phyloP scores from a whole-genome alignment of 2,797 vertebrate species.

The Fistularia tabacaria region DNA sequence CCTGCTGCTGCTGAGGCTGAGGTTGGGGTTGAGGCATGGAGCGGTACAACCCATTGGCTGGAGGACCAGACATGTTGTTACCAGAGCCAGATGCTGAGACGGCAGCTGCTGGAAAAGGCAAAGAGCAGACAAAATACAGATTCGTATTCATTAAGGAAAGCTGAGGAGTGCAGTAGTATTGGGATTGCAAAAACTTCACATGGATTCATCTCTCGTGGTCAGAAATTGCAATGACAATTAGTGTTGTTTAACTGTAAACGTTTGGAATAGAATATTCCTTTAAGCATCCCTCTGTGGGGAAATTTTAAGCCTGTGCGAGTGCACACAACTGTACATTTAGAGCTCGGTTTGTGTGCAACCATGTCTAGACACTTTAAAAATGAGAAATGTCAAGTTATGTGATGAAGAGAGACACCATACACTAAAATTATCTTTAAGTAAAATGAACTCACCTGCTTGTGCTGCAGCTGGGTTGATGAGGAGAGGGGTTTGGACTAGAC shows the following conservation, averaged over 20 bases:
- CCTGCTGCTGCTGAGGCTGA: constrained; percentile 83
- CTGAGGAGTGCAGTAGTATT: no score
- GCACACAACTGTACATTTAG: no score
- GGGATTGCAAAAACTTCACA: background rate
- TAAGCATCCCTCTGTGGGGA: no score
- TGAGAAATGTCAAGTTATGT: no score
- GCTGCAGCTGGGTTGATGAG: constrained; percentile 94
- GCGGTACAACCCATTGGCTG: constrained; percentile 89
- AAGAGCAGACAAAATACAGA: background rate
- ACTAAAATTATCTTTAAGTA: background rate
- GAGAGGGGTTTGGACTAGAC: constrained; percentile 92
- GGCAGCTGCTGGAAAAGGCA: constrained; percentile 72
- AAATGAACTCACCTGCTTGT: constrained; percentile 83
- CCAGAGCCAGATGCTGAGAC: constrained; percentile 89
- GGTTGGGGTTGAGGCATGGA: constrained; percentile 86
- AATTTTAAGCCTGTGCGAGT: no score
- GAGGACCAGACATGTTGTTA: constrained; percentile 87
- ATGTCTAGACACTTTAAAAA: background rate
- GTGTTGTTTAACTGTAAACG: background rate
- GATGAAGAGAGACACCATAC: background rate
- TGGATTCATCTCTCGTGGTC: background rate
- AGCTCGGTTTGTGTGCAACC: background rate
- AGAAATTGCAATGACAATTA: background rate
- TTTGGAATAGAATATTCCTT: no score
- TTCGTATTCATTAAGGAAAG: background rate